Conservation (phyloP, 2,888 invertebrate species). For the Lasioglossum leucozonium region DNA sequence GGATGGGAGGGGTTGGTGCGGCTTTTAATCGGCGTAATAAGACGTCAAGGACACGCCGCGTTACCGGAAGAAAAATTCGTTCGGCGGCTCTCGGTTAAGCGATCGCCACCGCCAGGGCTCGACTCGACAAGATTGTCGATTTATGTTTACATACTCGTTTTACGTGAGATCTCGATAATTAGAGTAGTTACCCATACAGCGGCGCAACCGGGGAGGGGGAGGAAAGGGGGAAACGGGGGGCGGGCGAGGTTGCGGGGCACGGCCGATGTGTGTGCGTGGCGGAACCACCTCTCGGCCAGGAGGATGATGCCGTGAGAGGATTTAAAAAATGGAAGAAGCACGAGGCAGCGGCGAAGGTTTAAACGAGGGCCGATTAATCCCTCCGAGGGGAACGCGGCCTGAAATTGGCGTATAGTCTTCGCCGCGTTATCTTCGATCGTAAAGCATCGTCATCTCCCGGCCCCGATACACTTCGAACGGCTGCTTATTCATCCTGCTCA, state of each 20-base stretch:
- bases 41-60: slow-evolving; percentile 61
- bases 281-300: slow-evolving; percentile 39
- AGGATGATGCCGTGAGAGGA: slow-evolving; percentile 65
- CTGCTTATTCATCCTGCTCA: slow-evolving; percentile 69
- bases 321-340: slow-evolving; percentile 70
- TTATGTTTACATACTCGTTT: slow-evolving; percentile 75
- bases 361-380: slow-evolving; percentile 73
- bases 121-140: slow-evolving; percentile 71
- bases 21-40: slow-evolving; percentile 69
- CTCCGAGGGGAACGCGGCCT: slow-evolving; percentile 66
- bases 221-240: slow-evolving; percentile 4
- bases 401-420: slow-evolving; percentile 74
- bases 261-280: slow-evolving; percentile 16
- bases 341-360: slow-evolving; percentile 71
- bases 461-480: slow-evolving; percentile 66
- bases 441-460: slow-evolving; percentile 69
- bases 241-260: not conserved
- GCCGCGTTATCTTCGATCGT: slow-evolving; percentile 71
- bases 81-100: slow-evolving; percentile 64
- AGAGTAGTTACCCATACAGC: slow-evolving; percentile 69
- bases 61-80: slow-evolving; percentile 68
- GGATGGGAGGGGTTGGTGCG: slow-evolving; percentile 2
- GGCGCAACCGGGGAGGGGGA: not conserved
- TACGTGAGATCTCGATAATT: slow-evolving; percentile 73
- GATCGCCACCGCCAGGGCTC: slow-evolving; percentile 56